Percentiles rank a stretch among this genome's conserved stretches.
Evolutionary conservation across 23 tunicate species (phyloP).

Genomic region (Halocynthia roretzi): DNA sequence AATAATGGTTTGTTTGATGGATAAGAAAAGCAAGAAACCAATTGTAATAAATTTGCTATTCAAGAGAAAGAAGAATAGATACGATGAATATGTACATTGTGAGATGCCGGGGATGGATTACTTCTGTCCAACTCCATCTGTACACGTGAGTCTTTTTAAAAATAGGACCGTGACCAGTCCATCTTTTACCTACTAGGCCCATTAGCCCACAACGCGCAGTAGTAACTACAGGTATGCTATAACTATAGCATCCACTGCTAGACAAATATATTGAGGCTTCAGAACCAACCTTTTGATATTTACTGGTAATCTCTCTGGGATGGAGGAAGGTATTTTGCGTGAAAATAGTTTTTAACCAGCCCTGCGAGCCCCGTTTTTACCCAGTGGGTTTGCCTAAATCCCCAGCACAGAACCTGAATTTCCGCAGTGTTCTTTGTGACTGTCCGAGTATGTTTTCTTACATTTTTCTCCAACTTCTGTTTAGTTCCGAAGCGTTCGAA

Average conservation of each 20-base stretch:
- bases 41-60: background rate
- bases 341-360: too few species aligned
- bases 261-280: too few species aligned
- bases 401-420: too few species aligned
- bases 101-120: background rate
- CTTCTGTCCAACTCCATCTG: background rate
- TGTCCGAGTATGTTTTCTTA: background rate
- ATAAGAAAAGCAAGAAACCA: background rate
- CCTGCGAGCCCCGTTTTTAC: too few species aligned
- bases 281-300: too few species aligned
- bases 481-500: conserved; percentile 2
- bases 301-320: too few species aligned
- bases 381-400: too few species aligned
- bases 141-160: background rate
- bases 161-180: background rate
- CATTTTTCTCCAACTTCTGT: background rate
- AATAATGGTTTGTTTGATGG: background rate
- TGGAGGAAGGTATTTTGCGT: too few species aligned
- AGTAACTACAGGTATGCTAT: too few species aligned
- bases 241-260: too few species aligned
- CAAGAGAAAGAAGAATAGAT: conserved; percentile 1
- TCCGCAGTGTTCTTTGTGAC: too few species aligned
- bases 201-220: too few species aligned
- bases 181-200: background rate
- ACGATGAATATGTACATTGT: background rate